phyloP scores from a whole-genome alignment of 2,113 vertebrate genomes.

The Ranitomeya imitator region DNA sequence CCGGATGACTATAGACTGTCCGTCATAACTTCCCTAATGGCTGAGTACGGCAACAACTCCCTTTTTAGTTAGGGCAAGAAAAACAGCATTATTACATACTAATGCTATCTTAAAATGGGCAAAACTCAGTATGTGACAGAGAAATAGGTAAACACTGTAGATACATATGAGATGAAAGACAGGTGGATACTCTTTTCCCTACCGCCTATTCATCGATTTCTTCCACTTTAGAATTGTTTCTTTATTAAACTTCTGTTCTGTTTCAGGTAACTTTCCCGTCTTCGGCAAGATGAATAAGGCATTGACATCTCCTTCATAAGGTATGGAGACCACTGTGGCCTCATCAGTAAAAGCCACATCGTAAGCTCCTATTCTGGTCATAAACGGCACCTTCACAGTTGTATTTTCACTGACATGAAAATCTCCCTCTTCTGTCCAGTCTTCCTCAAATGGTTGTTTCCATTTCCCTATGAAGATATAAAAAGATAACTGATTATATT shows the following conservation, averaged over 20 bases:
- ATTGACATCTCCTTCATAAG: constrained; percentile 81
- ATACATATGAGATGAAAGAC: too few species aligned
- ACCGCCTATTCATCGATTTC: constrained; percentile 61
- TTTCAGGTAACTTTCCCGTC: constrained; percentile 75
- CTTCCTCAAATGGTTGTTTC: constrained; percentile 70
- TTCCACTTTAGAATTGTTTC: constrained; percentile 67
- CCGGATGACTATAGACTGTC: too few species aligned
- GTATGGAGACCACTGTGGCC: constrained; percentile 76
- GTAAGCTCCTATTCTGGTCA: constrained; percentile 61
- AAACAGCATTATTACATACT: too few species aligned
- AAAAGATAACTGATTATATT: background rate
- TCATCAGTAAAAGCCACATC: constrained; percentile 70
- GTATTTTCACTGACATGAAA: constrained; percentile 63
- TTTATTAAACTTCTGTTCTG: constrained; percentile 71
- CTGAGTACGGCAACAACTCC: too few species aligned
- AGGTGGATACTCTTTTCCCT: constrained; percentile 48
- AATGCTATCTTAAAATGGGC: too few species aligned
- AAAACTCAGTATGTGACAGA: too few species aligned
- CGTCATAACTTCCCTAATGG: too few species aligned
- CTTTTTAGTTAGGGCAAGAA: too few species aligned
- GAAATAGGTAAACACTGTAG: too few species aligned
- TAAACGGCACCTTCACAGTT: constrained; percentile 60
- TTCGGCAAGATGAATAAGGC: constrained; percentile 84
- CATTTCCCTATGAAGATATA: constrained; percentile 65
- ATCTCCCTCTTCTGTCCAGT: constrained; percentile 65